Base-by-base conservation (phyloP, 92 coral and sea anemone species). In the Actinostola sp. region DNA sequence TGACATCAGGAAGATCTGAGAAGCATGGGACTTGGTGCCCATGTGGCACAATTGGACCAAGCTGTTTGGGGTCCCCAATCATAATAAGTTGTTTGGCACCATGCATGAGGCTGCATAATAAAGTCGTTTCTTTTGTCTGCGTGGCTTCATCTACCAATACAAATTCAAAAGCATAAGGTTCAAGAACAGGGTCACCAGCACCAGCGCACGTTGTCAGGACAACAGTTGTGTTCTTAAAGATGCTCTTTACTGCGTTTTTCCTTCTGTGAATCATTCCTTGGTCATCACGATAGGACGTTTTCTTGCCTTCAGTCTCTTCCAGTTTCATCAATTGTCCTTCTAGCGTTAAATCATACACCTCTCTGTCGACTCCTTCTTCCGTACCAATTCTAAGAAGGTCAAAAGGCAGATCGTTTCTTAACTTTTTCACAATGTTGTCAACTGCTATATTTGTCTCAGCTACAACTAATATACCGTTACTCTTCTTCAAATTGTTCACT, bases 401-500 rank as follows among this genome's bases (percentile, higher is more conserved):
- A 3, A 64, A 24, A 27, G 46, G 70, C 43, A 58, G 68, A 60
- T 43, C 73, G 32, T 21, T 67, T 38, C 58, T 44, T 78, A 64
- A 14, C 61, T 80, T 92, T 45, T 82, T 89, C 61, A 88, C 69
- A 10, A 92, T 82, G 52, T 92, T 89, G 77, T 92, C 97, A 13
- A 92, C 97, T 41, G 95, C 97, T 60, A 89, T 93, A 62, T 92
- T 92, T 66, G 97, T 92, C 77, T 92, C 94, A 21, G 94, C 92
- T n/a, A 80, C 94, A 6, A 84, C 80, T 28, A 92, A 82, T 50
- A 92, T 61, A 24, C 79, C 63, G 19, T 72, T 71, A 8, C 53
- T 48, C 28, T 56, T 71, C 30, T 23, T 24, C 53, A 61, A 51
- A 1, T 79, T 79, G 83, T 89, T 75, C n/a, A 31, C 38, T 58